Evolutionary conservation across 2,888 invertebrate species (phyloP).

Genomic region (Epinotia ramella): DNA sequence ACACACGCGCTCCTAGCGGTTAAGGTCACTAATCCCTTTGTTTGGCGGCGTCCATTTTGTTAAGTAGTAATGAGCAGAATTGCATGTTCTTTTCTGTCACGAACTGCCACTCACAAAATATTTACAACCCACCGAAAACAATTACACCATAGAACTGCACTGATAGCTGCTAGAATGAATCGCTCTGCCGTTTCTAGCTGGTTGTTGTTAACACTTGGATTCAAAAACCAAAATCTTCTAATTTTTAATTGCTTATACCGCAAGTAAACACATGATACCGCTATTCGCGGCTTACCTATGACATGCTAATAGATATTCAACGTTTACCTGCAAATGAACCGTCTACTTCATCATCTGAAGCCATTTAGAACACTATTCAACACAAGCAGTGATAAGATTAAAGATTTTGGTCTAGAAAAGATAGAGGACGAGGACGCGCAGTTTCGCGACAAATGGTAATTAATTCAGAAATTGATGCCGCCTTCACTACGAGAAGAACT

Average conservation of each 20-base stretch:
- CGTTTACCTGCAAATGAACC: slow-evolving; percentile 94
- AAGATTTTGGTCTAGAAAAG: slow-evolving; percentile 78
- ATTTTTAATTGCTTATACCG: slow-evolving; percentile 84
- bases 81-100: slow-evolving; percentile 87
- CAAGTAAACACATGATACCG: slow-evolving; percentile 87
- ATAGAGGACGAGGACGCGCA: slow-evolving; percentile 85
- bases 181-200: slow-evolving; percentile 28
- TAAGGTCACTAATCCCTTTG: slow-evolving; percentile 89
- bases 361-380: slow-evolving; percentile 87
- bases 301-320: slow-evolving; percentile 79
- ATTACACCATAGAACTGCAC: slow-evolving; percentile 62
- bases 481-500: slow-evolving; percentile 79
- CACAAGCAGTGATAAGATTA: slow-evolving; percentile 70
- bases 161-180: slow-evolving; percentile 19
- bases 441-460: slow-evolving; percentile 86
- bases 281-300: slow-evolving; percentile 86
- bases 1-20: slow-evolving; percentile 77
- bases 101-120: slow-evolving; percentile 84
- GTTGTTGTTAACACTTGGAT: slow-evolving; percentile 51
- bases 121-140: slow-evolving; percentile 80
- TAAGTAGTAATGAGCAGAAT: slow-evolving; percentile 89
- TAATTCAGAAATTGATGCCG: slow-evolving; percentile 86
- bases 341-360: slow-evolving; percentile 95
- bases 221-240: slow-evolving; percentile 68
- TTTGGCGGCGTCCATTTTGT: slow-evolving; percentile 92